phyloP scores from a whole-genome alignment of 2,113 vertebrate species.

The Pogona vitticeps region DNA sequence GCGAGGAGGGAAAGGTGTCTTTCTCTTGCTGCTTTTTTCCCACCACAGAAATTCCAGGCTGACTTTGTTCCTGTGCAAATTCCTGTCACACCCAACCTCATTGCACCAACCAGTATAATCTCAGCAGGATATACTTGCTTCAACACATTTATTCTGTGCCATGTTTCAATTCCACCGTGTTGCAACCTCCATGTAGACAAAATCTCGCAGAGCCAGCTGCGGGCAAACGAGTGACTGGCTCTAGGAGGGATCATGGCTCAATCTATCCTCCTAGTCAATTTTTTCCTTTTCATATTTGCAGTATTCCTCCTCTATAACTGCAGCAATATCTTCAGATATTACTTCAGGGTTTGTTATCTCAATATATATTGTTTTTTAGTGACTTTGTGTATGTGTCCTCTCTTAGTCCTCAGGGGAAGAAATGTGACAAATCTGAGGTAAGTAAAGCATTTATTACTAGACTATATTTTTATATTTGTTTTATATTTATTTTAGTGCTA shows the following conservation, averaged over 20 bases:
- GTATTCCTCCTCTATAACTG: slow-evolving; percentile 2
- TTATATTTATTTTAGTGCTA: background rate
- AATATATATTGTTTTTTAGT: background rate
- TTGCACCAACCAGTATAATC: background rate
- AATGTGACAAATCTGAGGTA: slow-evolving; percentile 25
- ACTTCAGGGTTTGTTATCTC: background rate
- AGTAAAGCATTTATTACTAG: background rate
- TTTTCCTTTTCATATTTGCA: slow-evolving; percentile 4
- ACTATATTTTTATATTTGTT: background rate
- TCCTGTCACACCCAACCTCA: background rate
- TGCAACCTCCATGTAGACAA: background rate
- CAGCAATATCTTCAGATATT: slow-evolving; percentile 26
- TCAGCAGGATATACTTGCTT: background rate
- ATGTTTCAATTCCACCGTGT: background rate
- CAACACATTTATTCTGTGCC: background rate
- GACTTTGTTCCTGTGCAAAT: background rate
- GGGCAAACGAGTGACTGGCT: too few relatives aligned
- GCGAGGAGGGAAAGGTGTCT: too few relatives aligned
- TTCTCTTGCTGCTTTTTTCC: background rate
- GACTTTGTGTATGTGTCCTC: background rate
- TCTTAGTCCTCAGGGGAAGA: background rate
- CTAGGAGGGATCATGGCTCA: background rate
- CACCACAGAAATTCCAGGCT: background rate
- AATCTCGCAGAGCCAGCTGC: background rate
- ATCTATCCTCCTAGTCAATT: background rate